Base-by-base conservation (phyloP, 2,113 vertebrate species). In the Halcyon malimbica region DNA sequence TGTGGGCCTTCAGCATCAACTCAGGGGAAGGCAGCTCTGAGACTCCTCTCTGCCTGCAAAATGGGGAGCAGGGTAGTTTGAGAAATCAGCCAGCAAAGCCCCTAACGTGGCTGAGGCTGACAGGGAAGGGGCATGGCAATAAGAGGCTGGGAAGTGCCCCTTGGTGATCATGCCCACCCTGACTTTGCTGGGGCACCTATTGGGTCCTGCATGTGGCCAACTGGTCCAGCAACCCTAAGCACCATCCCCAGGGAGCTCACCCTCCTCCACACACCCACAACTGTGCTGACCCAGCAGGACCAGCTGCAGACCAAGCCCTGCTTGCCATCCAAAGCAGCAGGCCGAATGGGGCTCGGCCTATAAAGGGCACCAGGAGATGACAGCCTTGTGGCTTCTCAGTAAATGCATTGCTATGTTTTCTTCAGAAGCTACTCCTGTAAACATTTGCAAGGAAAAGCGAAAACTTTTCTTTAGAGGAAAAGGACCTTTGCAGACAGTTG, bases 181-280 rank as follows among this genome's bases (percentile, higher is more conserved):
- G 17, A 48, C 6, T 3, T 16, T 1, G 5, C 4, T 5, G 10
- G 31, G 31, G 29, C 3, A 2, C 21, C 23, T 0, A 0, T 2
- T 1, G 3, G 8, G 2, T 57, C 24, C 41, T 23, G 20, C 0
- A 0, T 10, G 26, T 2, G 2, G 29, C 29, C 2, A 1, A 29
- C 9, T 0, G 0, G 10, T 33, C 18, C 31, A 59, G 64, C 12
- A n/a, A 3, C 8, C 44, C 26, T 5, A 3, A 51, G 3, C 6
- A 2, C 15, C 9, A 0, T 21, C 5, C 5, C 14, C 1, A 1
- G 16, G 51, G 48, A 69, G 9, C 21, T 69, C 11, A 3, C 6
- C 24, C 21, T 86, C 23, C 42, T 54, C 26, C 3, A 0, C 0
- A 3, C 5, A 7, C 18, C 15, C 14, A 6, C 3, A 3, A 8